Base-by-base conservation (phyloP, 1,140 invertebrate species). In the Ooceraea biroi region DNA sequence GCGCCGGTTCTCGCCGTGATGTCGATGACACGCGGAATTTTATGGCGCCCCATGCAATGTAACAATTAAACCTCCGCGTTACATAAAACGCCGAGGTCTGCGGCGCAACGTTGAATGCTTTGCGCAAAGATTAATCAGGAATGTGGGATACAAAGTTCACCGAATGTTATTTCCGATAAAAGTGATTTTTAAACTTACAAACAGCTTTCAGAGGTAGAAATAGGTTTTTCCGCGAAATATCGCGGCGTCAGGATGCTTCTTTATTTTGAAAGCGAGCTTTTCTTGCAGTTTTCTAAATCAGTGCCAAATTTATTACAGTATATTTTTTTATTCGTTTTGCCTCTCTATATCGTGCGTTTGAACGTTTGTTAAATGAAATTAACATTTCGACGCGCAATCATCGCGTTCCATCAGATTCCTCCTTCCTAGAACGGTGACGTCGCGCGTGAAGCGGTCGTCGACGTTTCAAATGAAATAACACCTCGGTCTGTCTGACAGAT, bases 401-500 rank as follows among this genome's bases (percentile, higher is more conserved):
- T 52, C 65, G 50, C 63, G 8, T 44, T 57, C 55, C 55, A 30
- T 36, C 36, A 25, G 12, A 41, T 55, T 77, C 25, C 50, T 57
- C 65, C 27, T 46, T 80, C 25, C 8, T 30, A 30, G 65, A 80
- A 80, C 36, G 46, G 3, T 17, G 22, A 30, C 14, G 48, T 44
- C 63, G 48, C 17, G 36, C 46, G 19, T 57, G 76, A 57, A 27
- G 50, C 48, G 14, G 0, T 17, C 25, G 48, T 71, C 48, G 25
- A 14, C 22, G 50, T 63, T 71, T 46, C 57, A 80, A 80, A 71
- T 80, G 76, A 80, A 80, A 69, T 57, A 58, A 80, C 76, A 71
- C 52, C 65, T 80, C 76, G 76, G 50, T 22, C 52, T 12, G 76
- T 27, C 65, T 10, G 76, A 58, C 36, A 57, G 76, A 80, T 80